phyloP scores from a whole-genome alignment of 2,888 invertebrate species.

The Synergus japonicus region DNA sequence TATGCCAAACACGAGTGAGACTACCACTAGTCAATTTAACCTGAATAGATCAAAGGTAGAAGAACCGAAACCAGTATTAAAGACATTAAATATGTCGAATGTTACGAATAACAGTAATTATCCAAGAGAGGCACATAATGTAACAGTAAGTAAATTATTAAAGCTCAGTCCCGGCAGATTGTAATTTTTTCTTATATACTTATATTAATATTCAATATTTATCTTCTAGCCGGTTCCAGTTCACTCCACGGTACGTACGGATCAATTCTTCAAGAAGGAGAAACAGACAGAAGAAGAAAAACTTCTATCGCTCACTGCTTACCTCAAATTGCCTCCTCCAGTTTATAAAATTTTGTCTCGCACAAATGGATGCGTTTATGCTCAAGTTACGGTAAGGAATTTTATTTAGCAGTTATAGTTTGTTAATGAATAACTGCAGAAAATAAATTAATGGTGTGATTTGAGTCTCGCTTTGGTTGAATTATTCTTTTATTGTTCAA shows the following conservation, averaged over 20 bases:
- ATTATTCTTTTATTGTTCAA: neutral
- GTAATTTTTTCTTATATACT: neutral
- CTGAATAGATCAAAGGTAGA: neutral
- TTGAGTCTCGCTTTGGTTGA: neutral
- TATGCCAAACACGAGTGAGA: neutral
- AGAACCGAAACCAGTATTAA: neutral
- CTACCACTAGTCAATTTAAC: neutral
- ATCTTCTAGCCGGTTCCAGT: neutral
- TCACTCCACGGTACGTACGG: neutral
- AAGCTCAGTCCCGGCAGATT: neutral
- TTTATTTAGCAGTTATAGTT: slow-evolving; percentile 4
- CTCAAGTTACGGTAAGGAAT: slow-evolving; percentile 14
- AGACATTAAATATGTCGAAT: neutral
- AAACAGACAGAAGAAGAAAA: neutral
- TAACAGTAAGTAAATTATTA: neutral
- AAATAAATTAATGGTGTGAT: neutral
- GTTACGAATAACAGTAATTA: neutral
- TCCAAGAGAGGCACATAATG: neutral
- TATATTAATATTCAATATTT: neutral
- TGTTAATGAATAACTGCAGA: neutral
- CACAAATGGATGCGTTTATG: neutral
- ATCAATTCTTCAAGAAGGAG: neutral
- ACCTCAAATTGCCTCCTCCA: neutral
- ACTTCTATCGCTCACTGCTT: neutral
- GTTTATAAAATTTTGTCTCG: slow-evolving; percentile 10